Conservation (phyloP, 2,113 vertebrate species). For the Terrapene triunguis region DNA sequence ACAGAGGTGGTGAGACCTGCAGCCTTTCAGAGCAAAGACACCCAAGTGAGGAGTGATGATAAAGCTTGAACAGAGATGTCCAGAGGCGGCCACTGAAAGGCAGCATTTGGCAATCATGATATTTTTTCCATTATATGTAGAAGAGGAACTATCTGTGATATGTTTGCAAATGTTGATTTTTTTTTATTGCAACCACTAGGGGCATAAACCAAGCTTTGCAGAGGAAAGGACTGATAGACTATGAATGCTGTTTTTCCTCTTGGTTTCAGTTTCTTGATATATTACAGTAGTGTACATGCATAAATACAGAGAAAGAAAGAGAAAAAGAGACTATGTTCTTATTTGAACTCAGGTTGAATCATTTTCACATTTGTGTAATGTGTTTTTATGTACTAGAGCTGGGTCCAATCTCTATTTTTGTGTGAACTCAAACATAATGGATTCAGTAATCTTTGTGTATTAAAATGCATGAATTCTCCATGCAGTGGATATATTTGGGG, state of each 20-base stretch:
- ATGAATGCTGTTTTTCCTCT: neutral
- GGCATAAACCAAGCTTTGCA: neutral
- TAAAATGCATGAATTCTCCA: slow-evolving; percentile 18
- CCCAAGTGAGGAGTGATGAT: neutral
- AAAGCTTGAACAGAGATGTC: neutral
- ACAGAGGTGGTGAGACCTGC: neutral
- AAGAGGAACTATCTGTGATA: neutral
- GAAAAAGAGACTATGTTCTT: neutral
- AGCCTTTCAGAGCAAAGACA: neutral
- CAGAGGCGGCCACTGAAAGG: neutral
- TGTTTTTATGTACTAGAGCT: slow-evolving; percentile 24
- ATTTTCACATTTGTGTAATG: neutral
- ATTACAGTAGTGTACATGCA: neutral
- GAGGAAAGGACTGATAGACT: neutral
- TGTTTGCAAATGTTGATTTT: neutral
- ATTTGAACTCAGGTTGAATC: neutral
- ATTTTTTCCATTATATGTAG: neutral
- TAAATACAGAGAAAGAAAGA: neutral
- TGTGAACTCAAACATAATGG: neutral
- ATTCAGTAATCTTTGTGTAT: slow-evolving; percentile 12
- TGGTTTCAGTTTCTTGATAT: neutral
- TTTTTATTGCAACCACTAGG: neutral
- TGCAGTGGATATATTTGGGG: neutral
- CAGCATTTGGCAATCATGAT: neutral
- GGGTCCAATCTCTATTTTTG: neutral